Evolutionary conservation across 2,888 invertebrate genomes (phyloP), one percentile per base, ranked within the genome.

Genomic region (Koerneria pararmatus): DNA sequence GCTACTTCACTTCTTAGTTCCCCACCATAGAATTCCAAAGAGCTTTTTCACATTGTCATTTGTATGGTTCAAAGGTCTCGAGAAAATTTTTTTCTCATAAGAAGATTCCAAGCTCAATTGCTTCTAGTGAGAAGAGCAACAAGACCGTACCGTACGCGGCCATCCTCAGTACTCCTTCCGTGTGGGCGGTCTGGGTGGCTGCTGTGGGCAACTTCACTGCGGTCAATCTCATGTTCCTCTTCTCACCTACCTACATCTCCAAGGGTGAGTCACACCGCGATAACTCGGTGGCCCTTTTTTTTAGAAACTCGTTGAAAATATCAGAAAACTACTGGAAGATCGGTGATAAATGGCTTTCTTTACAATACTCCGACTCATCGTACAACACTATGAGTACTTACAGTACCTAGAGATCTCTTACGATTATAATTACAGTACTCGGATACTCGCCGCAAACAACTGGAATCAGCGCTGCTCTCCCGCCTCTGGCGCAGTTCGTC

Each of bases 171-270:
- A 77, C 77, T 1, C 74, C 74, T 6, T 70, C 74, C 2, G 73
- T 78, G 4, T 79, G 79, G 79, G 78, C 79, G 29, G 71, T 78
- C 35, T 78, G 78, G 78, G 67, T 77, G 19, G 78, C 77, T 0
- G 73, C 79, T 19, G 66, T 78, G 22, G 78, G 78, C 24, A 78
- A 79, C 60, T 78, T 78, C 57, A 66, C 68, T 29, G 66, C 72
- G 41, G 72, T 77, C 69, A 78, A 78, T 53, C 68, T 75, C 67
- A 72, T 78, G 73, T 79, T 79, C 71, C 71, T 78, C 48, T 78
- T 71, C 64, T 71, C 77, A 15, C 76, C 74, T 5, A 68, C 68
- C 22, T 74, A 74, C 54, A 54, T 74, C n/a, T 51, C 53, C 2
- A 41, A 67, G 19, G 69, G 69, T n/a, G n/a, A n/a, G n/a, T n/a